Evolutionary conservation across 2,888 invertebrate species (phyloP).

Genomic region (Oscheius sp.): DNA sequence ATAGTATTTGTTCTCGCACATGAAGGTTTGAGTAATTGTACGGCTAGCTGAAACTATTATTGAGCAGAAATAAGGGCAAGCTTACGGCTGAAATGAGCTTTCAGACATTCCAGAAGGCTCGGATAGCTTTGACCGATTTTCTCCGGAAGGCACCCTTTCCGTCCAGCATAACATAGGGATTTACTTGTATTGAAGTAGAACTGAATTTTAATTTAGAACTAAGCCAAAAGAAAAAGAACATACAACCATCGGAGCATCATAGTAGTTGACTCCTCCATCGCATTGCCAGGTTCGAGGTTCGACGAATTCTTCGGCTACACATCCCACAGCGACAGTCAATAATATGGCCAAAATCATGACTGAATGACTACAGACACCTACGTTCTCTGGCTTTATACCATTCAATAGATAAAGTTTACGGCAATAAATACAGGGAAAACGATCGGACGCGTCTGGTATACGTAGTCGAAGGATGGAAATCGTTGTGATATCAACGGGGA

Average conservation of each 20-base stretch:
- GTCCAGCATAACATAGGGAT: conserved; percentile 5
- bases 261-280: conserved; percentile 17
- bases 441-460: neutral
- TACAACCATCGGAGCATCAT: conserved; percentile 16
- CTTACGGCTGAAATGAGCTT: neutral
- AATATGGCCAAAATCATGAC: neutral
- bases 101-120: conserved; percentile 1
- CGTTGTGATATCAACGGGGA: no score
- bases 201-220: neutral
- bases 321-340: neutral
- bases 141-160: conserved; percentile 4
- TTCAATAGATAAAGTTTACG: conserved; percentile 7
- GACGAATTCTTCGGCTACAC: neutral
- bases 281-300: conserved; percentile 16
- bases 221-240: neutral
- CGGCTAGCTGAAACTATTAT: neutral
- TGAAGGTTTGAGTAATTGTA: conserved; percentile 7
- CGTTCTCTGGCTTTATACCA: conserved; percentile 11
- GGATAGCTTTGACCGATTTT: neutral
- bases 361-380: conserved; percentile 3
- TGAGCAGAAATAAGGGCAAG: neutral
- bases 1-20: conserved; percentile 1
- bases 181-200: conserved; percentile 11
- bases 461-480: neutral
- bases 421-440: conserved; percentile 10